phyloP scores from a whole-genome alignment of 2,888 invertebrate species.

The Lacanobia oleracea region DNA sequence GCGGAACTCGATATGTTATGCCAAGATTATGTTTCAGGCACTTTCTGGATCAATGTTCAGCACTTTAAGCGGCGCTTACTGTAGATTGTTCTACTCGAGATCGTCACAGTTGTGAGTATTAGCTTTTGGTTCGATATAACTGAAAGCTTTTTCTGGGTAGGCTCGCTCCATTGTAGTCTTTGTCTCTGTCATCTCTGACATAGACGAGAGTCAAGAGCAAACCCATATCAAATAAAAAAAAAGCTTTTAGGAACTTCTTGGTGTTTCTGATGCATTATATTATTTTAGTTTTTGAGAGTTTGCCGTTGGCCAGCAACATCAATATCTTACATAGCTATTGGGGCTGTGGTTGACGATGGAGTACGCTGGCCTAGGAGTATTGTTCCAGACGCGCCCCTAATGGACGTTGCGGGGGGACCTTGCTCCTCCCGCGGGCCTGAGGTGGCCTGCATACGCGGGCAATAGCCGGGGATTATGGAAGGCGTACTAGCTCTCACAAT shows the following conservation, averaged over 20 bases:
- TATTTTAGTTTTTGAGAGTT: neutral
- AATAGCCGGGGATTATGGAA: no score
- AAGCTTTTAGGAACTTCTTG: neutral
- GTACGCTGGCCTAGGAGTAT: no score
- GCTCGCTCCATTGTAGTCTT: no score
- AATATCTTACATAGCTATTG: neutral
- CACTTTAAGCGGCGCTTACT: neutral
- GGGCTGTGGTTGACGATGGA: neutral
- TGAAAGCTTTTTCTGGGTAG: neutral
- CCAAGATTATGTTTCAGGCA: constrained; percentile 22
- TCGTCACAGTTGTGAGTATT: neutral
- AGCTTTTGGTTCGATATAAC: neutral
- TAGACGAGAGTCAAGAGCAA: no score
- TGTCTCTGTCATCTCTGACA: no score
- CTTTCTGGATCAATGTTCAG: constrained; percentile 9
- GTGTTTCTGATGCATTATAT: neutral
- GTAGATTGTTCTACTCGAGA: constrained; percentile 1
- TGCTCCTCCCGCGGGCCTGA: no score
- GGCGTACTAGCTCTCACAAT: no score
- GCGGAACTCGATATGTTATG: constrained; percentile 18
- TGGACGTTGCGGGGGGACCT: no score
- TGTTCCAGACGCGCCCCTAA: no score
- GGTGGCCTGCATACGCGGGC: no score
- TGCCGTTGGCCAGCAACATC: neutral
- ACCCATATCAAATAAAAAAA: no score